Percentiles rank a stretch among this genome's conserved stretches.
These are phyloP conservation scores for Apostichopus japonicus DNA, from an alignment of 35 echinoderm and acorn worm species.

Conservation along the genomic window DNA sequence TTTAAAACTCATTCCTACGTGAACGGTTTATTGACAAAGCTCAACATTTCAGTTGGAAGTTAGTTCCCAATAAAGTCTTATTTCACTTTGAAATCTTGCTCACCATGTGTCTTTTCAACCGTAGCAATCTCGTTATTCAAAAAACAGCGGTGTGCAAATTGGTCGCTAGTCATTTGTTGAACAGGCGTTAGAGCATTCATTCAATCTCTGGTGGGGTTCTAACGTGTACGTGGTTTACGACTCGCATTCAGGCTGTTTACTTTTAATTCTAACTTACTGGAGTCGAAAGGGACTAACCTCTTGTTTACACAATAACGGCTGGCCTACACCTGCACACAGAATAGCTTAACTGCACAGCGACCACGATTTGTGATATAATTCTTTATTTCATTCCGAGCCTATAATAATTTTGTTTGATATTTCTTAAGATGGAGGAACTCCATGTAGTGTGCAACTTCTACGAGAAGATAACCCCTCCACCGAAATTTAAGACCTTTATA, in stretches of 20 bases:
- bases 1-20: too few species aligned
- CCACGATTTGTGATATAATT: neutral
- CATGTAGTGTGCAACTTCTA: constrained; percentile 88
- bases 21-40: too few species aligned
- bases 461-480: constrained; percentile 91
- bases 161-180: neutral
- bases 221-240: neutral
- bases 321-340: neutral
- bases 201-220: neutral
- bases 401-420: neutral
- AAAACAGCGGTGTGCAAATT: neutral
- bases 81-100: too few species aligned
- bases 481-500: constrained; percentile 70
- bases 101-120: too few species aligned
- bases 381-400: neutral
- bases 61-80: too few species aligned
- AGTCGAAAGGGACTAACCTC: too few species aligned
- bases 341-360: neutral
- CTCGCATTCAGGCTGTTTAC: neutral
- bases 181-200: neutral
- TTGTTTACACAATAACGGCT: neutral
- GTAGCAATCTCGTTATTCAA: too few species aligned
- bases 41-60: too few species aligned
- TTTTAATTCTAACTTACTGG: too few species aligned
- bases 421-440: constrained; percentile 23